Evolutionary conservation across 2,797 vertebrate species (phyloP).

Genomic region (Notolepis coatsorum): DNA sequence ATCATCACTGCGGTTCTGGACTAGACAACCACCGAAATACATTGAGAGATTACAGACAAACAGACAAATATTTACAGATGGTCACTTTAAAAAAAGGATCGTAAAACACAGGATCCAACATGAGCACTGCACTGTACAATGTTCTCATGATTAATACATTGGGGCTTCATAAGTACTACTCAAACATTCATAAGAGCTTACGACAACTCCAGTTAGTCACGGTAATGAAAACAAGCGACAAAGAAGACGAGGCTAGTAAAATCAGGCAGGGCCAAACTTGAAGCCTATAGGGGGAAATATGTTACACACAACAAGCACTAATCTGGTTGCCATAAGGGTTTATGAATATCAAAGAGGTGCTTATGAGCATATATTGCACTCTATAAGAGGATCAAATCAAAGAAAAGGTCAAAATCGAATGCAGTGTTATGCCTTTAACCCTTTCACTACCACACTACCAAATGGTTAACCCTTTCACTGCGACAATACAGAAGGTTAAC

Average conservation of each 20-base stretch:
- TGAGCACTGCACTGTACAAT: slow-evolving; percentile 20
- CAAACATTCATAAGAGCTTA: slow-evolving; percentile 22
- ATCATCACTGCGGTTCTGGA: slow-evolving; percentile 47
- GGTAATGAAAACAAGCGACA: slow-evolving; percentile 8
- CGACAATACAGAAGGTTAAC: neutral
- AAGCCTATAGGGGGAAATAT: slow-evolving; percentile 7
- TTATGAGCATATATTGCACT: neutral
- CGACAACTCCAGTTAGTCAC: slow-evolving; percentile 17
- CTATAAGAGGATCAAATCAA: neutral
- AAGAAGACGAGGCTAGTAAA: slow-evolving; percentile 18
- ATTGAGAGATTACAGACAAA: slow-evolving; percentile 41
- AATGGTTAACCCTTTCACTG: neutral
- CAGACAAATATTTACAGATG: slow-evolving; percentile 55
- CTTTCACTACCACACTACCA: neutral
- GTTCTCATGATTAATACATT: slow-evolving; percentile 24
- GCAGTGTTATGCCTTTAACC: no score
- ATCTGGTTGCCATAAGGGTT: slow-evolving; percentile 22
- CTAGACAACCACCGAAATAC: slow-evolving; percentile 35
- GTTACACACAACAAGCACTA: slow-evolving; percentile 19
- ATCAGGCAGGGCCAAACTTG: slow-evolving; percentile 11
- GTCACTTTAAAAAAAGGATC: slow-evolving; percentile 20
- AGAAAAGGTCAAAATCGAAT: no score
- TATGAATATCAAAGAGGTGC: slow-evolving; percentile 16
- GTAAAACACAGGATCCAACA: slow-evolving; percentile 17
- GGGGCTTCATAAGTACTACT: slow-evolving; percentile 14